Evolutionary conservation across 2,113 vertebrate genomes (phyloP).

Genomic region (Eulemur rufifrons): DNA sequence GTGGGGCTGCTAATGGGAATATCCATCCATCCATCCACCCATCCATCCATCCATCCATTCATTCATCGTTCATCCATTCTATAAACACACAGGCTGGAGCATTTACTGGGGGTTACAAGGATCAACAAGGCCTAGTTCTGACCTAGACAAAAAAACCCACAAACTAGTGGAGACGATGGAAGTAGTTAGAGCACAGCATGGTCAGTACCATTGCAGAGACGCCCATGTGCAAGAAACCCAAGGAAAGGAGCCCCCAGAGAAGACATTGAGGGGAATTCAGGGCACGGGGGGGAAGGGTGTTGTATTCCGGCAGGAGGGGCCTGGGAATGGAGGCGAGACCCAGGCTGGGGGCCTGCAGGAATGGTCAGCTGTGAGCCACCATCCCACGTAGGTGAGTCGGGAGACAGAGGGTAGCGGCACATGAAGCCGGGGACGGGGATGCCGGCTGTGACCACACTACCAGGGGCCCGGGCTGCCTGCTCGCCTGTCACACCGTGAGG

Average conservation of each 20-base stretch:
- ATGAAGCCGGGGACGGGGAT: too few relatives aligned
- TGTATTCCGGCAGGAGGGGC: background rate
- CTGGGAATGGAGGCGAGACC: background rate
- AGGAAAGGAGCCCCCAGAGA: background rate
- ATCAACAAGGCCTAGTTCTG: background rate
- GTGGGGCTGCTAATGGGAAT: accelerated
- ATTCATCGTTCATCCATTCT: background rate
- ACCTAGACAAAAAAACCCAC: background rate
- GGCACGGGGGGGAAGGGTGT: accelerated
- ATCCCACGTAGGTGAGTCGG: accelerated
- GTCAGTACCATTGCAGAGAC: background rate
- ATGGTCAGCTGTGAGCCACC: accelerated
- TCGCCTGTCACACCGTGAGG: accelerated
- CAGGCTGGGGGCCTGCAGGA: background rate
- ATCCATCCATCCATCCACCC: too few relatives aligned
- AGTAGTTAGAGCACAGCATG: background rate
- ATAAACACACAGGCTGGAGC: background rate
- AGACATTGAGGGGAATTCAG: accelerated
- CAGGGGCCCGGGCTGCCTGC: accelerated
- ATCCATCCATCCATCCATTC: background rate
- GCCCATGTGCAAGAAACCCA: accelerated
- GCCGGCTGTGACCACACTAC: accelerated
- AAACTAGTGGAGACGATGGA: background rate
- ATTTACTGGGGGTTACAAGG: background rate
- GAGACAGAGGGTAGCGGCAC: background rate